A percentile compares a stretch with the other conserved stretches of the same genome.
These are phyloP conservation scores for Capricornis sumatraensis DNA, from an alignment of 2,113 vertebrate genomes.

Conservation along the genomic window DNA sequence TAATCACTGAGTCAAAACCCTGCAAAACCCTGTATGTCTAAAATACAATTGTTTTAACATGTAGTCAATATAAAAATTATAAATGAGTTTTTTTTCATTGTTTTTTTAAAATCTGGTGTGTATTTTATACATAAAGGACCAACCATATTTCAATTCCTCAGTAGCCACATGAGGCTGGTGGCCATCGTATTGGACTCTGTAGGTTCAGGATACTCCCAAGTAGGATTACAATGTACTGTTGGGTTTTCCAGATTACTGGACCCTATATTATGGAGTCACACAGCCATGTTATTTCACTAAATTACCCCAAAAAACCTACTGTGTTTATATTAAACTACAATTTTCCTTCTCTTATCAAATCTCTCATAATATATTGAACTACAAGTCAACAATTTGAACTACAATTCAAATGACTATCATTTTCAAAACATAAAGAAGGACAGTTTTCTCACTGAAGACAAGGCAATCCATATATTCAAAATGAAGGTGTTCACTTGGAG, in stretches of 20 bases:
- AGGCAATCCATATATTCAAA: not conserved
- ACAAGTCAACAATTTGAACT: not conserved
- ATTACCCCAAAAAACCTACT: not conserved
- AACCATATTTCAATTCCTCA: not conserved
- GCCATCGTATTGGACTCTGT: accelerated
- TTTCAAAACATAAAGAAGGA: not conserved
- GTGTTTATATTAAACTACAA: not conserved
- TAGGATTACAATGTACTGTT: not conserved
- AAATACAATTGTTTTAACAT: not conserved
- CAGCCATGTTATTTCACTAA: not conserved
- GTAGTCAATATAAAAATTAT: not conserved
- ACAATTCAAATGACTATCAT: not conserved
- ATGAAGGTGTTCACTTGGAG: not conserved
- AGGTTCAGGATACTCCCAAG: not conserved
- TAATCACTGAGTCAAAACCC: not conserved
- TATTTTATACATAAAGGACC: not conserved
- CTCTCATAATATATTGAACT: not conserved
- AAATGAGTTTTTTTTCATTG: not conserved
- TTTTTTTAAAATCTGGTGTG: not conserved
- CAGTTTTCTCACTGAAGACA: not conserved
- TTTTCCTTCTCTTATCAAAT: not conserved
- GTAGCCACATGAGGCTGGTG: not conserved
- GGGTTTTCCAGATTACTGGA: not conserved
- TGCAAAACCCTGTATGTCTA: not conserved
- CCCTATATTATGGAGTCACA: not conserved